Evolutionary conservation across 2,888 invertebrate species (phyloP).

Genomic region (Hololepta plana): DNA sequence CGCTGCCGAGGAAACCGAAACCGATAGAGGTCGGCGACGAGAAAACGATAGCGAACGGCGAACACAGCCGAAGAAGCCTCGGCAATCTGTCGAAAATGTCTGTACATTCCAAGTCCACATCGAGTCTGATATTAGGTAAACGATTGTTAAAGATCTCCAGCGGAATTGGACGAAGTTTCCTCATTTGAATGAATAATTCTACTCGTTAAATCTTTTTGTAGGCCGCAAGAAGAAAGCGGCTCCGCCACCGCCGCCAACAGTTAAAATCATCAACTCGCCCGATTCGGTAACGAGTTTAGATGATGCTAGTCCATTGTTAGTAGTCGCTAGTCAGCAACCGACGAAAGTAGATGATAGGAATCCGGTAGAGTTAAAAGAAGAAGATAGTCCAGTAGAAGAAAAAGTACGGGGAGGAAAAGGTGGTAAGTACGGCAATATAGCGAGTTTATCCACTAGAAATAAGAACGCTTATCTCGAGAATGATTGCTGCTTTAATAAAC

Average conservation of each 20-base stretch:
- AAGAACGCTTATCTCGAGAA: no score
- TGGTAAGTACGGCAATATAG: no score
- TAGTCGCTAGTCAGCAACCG: slow-evolving; percentile 27
- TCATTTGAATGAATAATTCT: neutral
- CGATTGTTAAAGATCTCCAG: slow-evolving; percentile 1
- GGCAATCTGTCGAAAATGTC: slow-evolving; percentile 24
- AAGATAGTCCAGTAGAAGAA: no score
- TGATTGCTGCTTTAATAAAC: no score
- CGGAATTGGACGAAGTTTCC: no score
- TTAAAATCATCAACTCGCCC: no score
- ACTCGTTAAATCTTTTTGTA: slow-evolving; percentile 11
- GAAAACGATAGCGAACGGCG: slow-evolving; percentile 6
- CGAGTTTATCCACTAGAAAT: no score
- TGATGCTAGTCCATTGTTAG: slow-evolving; percentile 23
- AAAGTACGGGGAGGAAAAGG: no score
- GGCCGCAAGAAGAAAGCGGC: slow-evolving; percentile 42
- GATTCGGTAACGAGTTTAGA: slow-evolving; percentile 17
- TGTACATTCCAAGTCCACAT: slow-evolving; percentile 24
- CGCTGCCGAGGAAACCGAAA: slow-evolving; percentile 22
- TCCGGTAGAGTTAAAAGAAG: no score
- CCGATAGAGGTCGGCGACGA: slow-evolving; percentile 17
- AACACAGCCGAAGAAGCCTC: slow-evolving; percentile 18
- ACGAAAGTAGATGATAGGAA: no score
- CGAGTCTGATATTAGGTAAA: slow-evolving; percentile 19
- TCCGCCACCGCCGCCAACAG: slow-evolving; percentile 32